These are phyloP conservation scores for Nannoperca obscura DNA, from an alignment of 2,797 vertebrate genomes.

Conservation along the genomic window DNA sequence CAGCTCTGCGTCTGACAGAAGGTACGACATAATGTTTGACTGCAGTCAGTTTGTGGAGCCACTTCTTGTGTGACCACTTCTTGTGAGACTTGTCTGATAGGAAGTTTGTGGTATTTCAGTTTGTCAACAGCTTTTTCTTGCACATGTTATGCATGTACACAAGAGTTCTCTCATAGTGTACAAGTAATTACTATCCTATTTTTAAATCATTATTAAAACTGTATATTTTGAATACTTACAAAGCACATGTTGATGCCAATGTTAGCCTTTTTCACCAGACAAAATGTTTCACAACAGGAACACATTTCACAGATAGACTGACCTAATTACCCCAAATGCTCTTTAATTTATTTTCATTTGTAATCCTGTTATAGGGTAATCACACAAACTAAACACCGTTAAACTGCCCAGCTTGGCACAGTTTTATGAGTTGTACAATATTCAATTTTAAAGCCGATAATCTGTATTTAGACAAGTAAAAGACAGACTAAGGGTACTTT, in stretches of 20 bases:
- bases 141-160: neutral
- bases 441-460: conserved; percentile 16
- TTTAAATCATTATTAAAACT: neutral
- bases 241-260: conserved; percentile 18
- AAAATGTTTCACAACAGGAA: conserved; percentile 58
- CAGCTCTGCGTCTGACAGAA: conserved; percentile 38
- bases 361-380: conserved; percentile 57
- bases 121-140: conserved; percentile 1
- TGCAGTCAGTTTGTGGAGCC: conserved; percentile 14
- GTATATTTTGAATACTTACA: neutral
- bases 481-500: conserved; percentile 8
- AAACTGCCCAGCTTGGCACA: conserved; percentile 30
- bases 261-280: conserved; percentile 13
- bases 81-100: conserved; percentile 21
- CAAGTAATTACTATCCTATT: neutral
- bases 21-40: conserved; percentile 27
- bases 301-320: conserved; percentile 45
- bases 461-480: conserved; percentile 18
- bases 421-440: conserved; percentile 12
- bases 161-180: neutral
- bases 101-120: conserved; percentile 52
- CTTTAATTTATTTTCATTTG: conserved; percentile 51
- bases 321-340: conserved; percentile 63
- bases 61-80: neutral
- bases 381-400: conserved; percentile 31